Conservation (phyloP, 2,888 invertebrate genomes). For the Monochamus alternatus region DNA sequence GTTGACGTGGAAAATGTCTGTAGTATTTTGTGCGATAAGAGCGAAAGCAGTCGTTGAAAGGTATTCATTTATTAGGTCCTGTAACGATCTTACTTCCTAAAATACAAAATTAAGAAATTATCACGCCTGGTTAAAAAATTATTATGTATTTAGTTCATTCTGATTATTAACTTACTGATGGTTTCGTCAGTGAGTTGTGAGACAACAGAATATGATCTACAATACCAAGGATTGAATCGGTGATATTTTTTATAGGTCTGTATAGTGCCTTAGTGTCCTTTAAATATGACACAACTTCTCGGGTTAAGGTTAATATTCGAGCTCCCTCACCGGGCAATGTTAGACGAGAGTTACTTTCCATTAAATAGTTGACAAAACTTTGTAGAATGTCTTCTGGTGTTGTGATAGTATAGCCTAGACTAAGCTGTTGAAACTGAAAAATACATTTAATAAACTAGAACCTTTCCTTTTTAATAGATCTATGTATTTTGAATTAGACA, state of each 20-base stretch:
- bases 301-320: constrained; percentile 74
- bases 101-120: constrained; percentile 15
- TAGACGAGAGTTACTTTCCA: constrained; percentile 27
- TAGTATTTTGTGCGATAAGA: constrained; percentile 40
- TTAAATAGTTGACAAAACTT: constrained; percentile 74
- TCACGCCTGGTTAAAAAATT: no score
- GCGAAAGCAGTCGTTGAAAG: constrained; percentile 47
- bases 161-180: constrained; percentile 75
- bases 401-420: constrained; percentile 79
- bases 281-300: constrained; percentile 75
- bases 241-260: constrained; percentile 66
- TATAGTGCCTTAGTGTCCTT: constrained; percentile 53
- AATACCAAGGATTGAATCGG: constrained; percentile 75
- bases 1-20: constrained; percentile 47
- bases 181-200: constrained; percentile 80
- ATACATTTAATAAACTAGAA: not conserved
- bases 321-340: constrained; percentile 79
- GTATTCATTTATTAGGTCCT: constrained; percentile 56
- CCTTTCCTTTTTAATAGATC: no score
- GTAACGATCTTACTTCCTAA: constrained; percentile 59
- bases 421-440: constrained; percentile 73
- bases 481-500: no score
- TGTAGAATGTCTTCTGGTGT: constrained; percentile 74
- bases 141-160: no score
- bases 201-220: constrained; percentile 79